These are phyloP conservation scores for Drosophila macrospina DNA, from an alignment of 2,888 invertebrate species.

Conservation along the genomic window DNA sequence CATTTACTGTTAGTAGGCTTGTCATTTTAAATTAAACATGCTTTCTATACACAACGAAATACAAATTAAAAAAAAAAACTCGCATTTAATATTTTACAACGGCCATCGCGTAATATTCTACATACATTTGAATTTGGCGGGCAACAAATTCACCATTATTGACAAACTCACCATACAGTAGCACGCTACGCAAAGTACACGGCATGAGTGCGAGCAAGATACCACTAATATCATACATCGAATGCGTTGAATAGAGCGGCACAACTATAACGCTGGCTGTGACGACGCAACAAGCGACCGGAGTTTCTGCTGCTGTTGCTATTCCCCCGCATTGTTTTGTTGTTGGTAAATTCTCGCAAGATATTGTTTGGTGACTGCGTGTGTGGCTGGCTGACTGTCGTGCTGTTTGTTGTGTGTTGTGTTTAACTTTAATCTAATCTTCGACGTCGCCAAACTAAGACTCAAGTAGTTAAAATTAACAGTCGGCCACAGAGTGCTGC, in stretches of 20 bases:
- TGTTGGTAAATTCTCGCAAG: slow-evolving; percentile 27
- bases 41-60: slow-evolving; percentile 5
- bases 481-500: slow-evolving; percentile 3
- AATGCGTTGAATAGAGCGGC: slow-evolving; percentile 18
- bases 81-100: neutral
- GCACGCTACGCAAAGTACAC: neutral
- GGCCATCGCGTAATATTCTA: no score
- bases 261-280: slow-evolving; percentile 22
- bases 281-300: slow-evolving; percentile 56
- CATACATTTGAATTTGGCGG: slow-evolving; percentile 23
- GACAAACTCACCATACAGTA: slow-evolving; percentile 29
- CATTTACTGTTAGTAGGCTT: slow-evolving; percentile 36
- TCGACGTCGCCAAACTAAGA: slow-evolving; percentile 40
- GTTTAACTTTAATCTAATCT: slow-evolving; percentile 55
- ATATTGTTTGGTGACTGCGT: slow-evolving; percentile 46
- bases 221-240: neutral
- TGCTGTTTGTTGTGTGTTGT: slow-evolving; percentile 27
- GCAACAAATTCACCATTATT: slow-evolving; percentile 22
- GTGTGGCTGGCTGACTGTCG: slow-evolving; percentile 25
- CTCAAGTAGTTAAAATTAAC: slow-evolving; percentile 50
- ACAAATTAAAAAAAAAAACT: neutral
- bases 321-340: slow-evolving; percentile 38
- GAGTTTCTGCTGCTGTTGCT: slow-evolving; percentile 18
- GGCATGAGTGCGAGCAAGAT: slow-evolving; percentile 16
- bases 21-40: slow-evolving; percentile 41